Evolutionary conservation across 2,797 vertebrate species (phyloP).

Genomic region (Syndactyla subalaris): DNA sequence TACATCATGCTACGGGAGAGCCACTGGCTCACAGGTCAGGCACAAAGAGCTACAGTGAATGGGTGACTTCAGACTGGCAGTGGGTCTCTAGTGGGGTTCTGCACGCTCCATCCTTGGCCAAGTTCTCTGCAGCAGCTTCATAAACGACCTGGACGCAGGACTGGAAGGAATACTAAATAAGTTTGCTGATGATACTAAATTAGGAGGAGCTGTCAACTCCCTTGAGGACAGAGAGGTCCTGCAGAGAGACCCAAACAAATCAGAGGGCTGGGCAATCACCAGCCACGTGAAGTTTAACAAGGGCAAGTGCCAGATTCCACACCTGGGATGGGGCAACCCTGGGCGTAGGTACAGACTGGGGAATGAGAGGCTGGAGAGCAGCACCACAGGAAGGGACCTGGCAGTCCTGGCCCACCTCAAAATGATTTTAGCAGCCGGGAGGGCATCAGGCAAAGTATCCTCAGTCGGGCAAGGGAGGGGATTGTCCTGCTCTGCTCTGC

Average conservation of each 20-base stretch:
- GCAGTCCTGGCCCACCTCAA: fast-evolving
- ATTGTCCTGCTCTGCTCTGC: background rate
- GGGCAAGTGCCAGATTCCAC: background rate
- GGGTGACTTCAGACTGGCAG: background rate
- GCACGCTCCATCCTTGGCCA: background rate
- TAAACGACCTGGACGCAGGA: background rate
- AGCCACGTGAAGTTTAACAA: background rate
- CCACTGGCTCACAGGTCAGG: background rate
- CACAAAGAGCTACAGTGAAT: background rate
- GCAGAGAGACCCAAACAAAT: background rate
- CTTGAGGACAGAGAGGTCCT: background rate
- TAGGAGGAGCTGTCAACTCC: background rate
- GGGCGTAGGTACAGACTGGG: fast-evolving
- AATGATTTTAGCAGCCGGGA: background rate
- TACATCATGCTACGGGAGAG: background rate
- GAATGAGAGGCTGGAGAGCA: background rate
- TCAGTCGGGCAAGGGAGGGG: fast-evolving
- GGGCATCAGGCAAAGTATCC: fast-evolving
- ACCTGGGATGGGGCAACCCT: background rate
- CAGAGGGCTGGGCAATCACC: background rate
- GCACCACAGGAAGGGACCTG: too few relatives aligned
- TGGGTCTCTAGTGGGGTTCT: background rate
- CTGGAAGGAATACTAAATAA: background rate
- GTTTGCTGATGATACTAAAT: background rate
- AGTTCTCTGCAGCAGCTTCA: background rate